Conservation (phyloP, 2,797 vertebrate species). For the Mormyrus proboscirostris region DNA sequence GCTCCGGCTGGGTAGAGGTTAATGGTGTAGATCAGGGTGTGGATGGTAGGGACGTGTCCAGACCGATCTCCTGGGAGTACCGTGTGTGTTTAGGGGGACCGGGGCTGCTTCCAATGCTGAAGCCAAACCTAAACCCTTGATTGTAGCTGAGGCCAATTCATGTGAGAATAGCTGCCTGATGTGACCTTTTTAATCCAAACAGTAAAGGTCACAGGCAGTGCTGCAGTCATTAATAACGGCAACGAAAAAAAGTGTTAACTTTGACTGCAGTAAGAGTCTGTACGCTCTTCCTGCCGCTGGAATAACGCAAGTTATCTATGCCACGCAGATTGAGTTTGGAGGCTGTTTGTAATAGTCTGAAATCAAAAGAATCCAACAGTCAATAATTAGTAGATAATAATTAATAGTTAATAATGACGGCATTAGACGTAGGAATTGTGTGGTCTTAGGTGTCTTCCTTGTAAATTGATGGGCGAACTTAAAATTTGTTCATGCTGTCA, state of each 20-base stretch:
- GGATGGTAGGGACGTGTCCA: background rate
- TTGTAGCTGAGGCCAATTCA: background rate
- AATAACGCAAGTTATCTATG: background rate
- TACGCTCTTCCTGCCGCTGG: background rate
- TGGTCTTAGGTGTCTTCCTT: background rate
- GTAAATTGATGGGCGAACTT: background rate
- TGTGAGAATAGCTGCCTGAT: background rate
- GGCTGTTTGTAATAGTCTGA: background rate
- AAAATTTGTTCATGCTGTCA: background rate
- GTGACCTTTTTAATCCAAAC: background rate
- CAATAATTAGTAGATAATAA: background rate
- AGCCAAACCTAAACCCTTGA: background rate
- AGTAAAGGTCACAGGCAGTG: background rate
- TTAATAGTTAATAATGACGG: background rate
- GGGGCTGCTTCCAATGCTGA: background rate
- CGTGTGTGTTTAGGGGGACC: background rate
- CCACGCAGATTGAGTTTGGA: background rate
- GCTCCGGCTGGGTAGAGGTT: background rate
- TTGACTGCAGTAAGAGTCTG: background rate
- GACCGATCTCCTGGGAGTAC: background rate
- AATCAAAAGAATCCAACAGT: background rate
- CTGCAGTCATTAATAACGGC: background rate
- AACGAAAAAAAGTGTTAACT: background rate
- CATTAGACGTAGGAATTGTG: background rate
- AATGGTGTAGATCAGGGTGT: background rate